phyloP scores from a whole-genome alignment of 2,113 vertebrate species.

The Coreoperca whiteheadi region DNA sequence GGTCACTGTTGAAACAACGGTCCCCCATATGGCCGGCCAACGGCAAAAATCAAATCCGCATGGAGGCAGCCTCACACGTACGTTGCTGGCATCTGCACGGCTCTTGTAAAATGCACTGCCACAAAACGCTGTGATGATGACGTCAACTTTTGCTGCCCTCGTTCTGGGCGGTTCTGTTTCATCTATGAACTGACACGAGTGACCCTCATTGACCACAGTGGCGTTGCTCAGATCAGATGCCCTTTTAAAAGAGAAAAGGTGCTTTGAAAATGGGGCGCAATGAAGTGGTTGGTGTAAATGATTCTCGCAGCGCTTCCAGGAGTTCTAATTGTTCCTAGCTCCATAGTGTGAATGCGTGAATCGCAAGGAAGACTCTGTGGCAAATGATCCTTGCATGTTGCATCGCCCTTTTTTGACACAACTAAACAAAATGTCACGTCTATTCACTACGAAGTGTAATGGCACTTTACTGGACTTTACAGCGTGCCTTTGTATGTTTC shows the following conservation, averaged over 20 bases:
- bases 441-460: background rate
- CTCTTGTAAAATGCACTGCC: constrained; percentile 55
- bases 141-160: constrained; percentile 34
- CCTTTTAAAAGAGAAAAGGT: constrained; percentile 29
- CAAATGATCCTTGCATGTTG: background rate
- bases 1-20: constrained; percentile 49
- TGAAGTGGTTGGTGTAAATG: constrained; percentile 5
- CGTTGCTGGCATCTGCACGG: constrained; percentile 25
- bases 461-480: constrained; percentile 1
- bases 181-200: constrained; percentile 41
- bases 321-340: background rate
- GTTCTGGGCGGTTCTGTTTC: constrained; percentile 51
- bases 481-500: constrained; percentile 23
- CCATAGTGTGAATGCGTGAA: background rate
- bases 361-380: background rate
- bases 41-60: constrained; percentile 31
- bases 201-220: constrained; percentile 38
- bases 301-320: constrained; percentile 12
- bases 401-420: background rate
- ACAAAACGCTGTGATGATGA: constrained; percentile 18
- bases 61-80: background rate
- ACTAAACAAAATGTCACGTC: background rate
- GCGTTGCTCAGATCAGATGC: background rate
- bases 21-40: background rate
- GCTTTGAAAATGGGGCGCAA: constrained; percentile 14